phyloP scores from a whole-genome alignment of 2,797 vertebrate genomes.

The Centropyge bicolor region DNA sequence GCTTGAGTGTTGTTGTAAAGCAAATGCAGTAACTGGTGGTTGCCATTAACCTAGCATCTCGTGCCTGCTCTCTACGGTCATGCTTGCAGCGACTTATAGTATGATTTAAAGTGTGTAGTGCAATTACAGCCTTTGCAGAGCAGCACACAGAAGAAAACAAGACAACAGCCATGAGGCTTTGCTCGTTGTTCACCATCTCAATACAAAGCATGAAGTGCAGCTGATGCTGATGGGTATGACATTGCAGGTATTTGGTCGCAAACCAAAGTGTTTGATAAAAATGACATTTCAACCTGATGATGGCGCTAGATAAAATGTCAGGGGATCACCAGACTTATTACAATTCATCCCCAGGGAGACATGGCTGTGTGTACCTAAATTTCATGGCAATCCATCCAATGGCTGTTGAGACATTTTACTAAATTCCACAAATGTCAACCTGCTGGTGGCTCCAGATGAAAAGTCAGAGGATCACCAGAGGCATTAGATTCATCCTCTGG shows the following conservation, averaged over 20 bases:
- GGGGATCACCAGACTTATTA: neutral
- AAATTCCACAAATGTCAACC: slow-evolving; percentile 9
- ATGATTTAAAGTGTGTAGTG: neutral
- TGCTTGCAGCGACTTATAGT: neutral
- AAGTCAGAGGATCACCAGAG: neutral
- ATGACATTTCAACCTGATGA: slow-evolving; percentile 3
- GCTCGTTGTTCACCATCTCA: neutral
- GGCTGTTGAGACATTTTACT: neutral
- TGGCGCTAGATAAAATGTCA: neutral
- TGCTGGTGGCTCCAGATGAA: neutral
- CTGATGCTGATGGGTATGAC: neutral
- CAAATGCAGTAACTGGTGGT: neutral
- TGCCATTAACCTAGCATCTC: neutral
- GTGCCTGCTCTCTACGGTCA: neutral
- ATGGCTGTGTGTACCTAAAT: neutral
- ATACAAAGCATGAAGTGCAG: neutral
- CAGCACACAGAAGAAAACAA: neutral
- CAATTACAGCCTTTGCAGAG: neutral
- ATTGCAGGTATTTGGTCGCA: neutral
- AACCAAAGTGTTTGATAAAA: neutral
- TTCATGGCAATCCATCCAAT: neutral
- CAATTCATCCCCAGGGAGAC: slow-evolving; percentile 4
- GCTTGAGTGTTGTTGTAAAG: neutral
- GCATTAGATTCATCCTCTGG: neutral
- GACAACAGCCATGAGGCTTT: neutral